These are phyloP conservation scores for Psix sp. DNA, from an alignment of 1,140 invertebrate genomes.

Conservation along the genomic window DNA sequence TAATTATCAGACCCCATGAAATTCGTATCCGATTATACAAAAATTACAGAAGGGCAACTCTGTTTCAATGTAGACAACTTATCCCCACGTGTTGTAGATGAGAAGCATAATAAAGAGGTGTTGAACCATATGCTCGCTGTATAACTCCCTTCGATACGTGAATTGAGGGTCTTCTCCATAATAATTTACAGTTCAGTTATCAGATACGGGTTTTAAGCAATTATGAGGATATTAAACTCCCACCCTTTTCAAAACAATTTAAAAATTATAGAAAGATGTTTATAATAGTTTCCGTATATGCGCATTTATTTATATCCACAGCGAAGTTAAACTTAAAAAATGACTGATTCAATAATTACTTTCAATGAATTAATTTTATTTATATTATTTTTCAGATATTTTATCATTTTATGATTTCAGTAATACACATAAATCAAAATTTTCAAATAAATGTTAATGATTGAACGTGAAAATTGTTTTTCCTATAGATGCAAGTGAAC, in stretches of 20 bases:
- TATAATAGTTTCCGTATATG: too few species aligned
- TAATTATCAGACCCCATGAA: slow-evolving; percentile 23
- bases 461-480: slow-evolving; percentile 2
- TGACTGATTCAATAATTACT: too few species aligned
- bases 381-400: too few species aligned
- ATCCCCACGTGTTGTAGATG: slow-evolving; percentile 60
- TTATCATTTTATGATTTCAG: too few species aligned
- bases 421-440: too few species aligned
- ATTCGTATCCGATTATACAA: slow-evolving; percentile 48
- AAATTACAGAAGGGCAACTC: slow-evolving; percentile 43
- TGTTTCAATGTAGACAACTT: slow-evolving; percentile 44
- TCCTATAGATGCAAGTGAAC: slow-evolving; percentile 14
- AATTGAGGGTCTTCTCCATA: slow-evolving; percentile 71
- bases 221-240: slow-evolving; percentile 63
- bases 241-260: slow-evolving; percentile 26
- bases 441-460: slow-evolving; percentile 31
- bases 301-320: too few species aligned
- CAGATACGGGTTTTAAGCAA: slow-evolving; percentile 77
- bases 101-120: slow-evolving; percentile 77
- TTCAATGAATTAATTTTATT: too few species aligned
- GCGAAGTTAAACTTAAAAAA: too few species aligned
- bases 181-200: slow-evolving; percentile 75
- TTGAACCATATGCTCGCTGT: slow-evolving; percentile 72
- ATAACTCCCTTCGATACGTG: slow-evolving; percentile 67
- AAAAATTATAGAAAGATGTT: too few species aligned